These are phyloP conservation scores for Pentamera pediparva DNA, from an alignment of 53 echinoderm and acorn worm species.

Conservation along the genomic window DNA sequence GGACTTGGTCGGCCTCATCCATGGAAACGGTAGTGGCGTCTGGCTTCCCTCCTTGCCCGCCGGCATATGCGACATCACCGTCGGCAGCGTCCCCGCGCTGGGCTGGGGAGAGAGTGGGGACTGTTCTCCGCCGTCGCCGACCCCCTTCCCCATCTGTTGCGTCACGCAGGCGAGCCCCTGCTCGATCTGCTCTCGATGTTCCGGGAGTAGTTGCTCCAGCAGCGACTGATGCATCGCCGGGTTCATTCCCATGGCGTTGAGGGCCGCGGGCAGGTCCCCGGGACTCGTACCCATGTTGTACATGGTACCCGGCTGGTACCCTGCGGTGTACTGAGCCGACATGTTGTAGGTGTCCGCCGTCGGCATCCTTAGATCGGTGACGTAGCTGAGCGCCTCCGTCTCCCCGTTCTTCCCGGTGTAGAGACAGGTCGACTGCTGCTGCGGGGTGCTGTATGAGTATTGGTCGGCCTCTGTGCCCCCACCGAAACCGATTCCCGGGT, in stretches of 20 bases:
- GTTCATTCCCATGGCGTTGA: neutral
- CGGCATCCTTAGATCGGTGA: conserved; percentile 2
- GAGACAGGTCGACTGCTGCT: conserved; percentile 23
- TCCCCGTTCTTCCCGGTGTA: neutral
- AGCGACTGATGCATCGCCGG: neutral
- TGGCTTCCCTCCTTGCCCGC: neutral
- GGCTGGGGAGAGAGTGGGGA: conserved; percentile 22
- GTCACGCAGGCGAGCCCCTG: conserved; percentile 15
- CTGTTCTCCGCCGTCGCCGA: neutral
- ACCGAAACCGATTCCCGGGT: neutral
- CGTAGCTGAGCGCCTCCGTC: neutral
- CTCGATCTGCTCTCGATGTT: conserved; percentile 9
- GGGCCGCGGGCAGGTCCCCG: conserved; percentile 5
- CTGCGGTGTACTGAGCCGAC: neutral
- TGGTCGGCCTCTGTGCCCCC: conserved; percentile 19
- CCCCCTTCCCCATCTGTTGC: conserved; percentile 1
- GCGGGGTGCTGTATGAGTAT: neutral
- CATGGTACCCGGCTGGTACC: conserved; percentile 4
- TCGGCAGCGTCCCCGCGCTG: neutral
- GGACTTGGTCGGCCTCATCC: conserved; percentile 26
- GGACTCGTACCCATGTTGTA: neutral
- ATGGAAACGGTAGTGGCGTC: conserved; percentile 5
- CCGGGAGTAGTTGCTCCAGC: neutral
- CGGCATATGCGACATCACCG: neutral
- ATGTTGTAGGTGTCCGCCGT: neutral